Evolutionary conservation across 2,113 vertebrate genomes (phyloP).

Genomic region (Salvelinus fontinalis): DNA sequence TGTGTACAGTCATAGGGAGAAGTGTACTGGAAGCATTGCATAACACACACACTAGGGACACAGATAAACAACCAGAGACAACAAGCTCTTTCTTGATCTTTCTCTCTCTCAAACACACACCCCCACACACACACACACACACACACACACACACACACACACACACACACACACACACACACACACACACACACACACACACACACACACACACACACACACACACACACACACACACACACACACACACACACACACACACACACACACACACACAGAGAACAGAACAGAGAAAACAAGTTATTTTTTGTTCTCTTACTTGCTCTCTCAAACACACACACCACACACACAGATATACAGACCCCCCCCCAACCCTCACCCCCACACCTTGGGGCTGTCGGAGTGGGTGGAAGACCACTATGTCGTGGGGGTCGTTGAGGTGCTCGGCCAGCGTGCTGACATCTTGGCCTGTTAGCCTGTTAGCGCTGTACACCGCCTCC

Average conservation of each 20-base stretch:
- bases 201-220: too few relatives aligned
- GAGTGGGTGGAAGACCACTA: slow-evolving; percentile 92
- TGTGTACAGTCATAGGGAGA: slow-evolving; percentile 13
- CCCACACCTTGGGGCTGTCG: slow-evolving; percentile 88
- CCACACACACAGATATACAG: background rate
- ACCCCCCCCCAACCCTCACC: background rate
- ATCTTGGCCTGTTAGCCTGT: slow-evolving; percentile 87
- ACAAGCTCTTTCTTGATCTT: too few relatives aligned
- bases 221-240: background rate
- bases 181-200: background rate
- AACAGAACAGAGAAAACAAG: too few relatives aligned
- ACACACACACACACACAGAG: background rate
- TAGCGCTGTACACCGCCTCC: slow-evolving; percentile 92
- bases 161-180: too few relatives aligned
- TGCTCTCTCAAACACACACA: background rate
- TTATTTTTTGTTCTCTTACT: too few relatives aligned
- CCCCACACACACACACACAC: too few relatives aligned
- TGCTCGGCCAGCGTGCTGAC: slow-evolving; percentile 89
- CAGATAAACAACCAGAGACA: background rate
- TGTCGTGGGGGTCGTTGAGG: slow-evolving; percentile 95
- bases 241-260: slow-evolving; percentile 1
- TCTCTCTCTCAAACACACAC: too few relatives aligned
- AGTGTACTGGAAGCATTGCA: background rate
- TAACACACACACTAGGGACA: slow-evolving; percentile 19
- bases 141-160: too few relatives aligned